Evolutionary conservation across 1,140 invertebrate species (phyloP), one percentile per base, ranked within the genome.

Genomic region (Laupala kohalensis): DNA sequence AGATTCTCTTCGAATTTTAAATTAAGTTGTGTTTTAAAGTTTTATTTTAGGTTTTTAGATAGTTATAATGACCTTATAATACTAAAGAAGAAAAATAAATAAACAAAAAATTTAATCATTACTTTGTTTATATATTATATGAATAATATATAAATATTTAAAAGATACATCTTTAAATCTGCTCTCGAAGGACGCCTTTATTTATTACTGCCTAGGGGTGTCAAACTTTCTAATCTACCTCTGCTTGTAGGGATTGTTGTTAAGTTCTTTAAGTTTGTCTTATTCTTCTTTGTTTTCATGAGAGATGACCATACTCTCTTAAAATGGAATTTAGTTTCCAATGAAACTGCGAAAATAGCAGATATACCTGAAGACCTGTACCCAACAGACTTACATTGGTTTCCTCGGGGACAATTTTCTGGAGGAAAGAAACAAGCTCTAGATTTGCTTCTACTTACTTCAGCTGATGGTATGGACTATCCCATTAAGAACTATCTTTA

Each of bases 241-340:
- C 19, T 62, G 37, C n/a, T 12, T 62, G 37, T 19, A 62, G 19
- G 9, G 9, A 9, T 62, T 62, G 19, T 12, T 12, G 9, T 62
- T 62, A 62, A 12, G 19, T 25, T 23, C 26, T 3, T 25, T 13
- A 2, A 25, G 26, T 64, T 25, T 4, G 5, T 15, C 13, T 65
- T 3, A 65, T 65, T 65, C 26, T 12, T 13, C 64, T 26, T 5
- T 25, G 2, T 66, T 3, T 66, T 13, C 27, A 80, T 28, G 74
- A 94, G 94, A 25, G 96, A 98, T 82, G 96, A 99, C 80, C 95
- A 96, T 78, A 84, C 89, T 75, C 83, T 99, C 25, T 82, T 95
- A 24, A 90, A 90, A 77, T 98, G 95, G 94, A 95, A 92, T 80
- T 81, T 94, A 27, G 84, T 90, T 0, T 90, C 83, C 28, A 88